Evolutionary conservation across 1,140 invertebrate species (phyloP).

Genomic region (Ips typographus): DNA sequence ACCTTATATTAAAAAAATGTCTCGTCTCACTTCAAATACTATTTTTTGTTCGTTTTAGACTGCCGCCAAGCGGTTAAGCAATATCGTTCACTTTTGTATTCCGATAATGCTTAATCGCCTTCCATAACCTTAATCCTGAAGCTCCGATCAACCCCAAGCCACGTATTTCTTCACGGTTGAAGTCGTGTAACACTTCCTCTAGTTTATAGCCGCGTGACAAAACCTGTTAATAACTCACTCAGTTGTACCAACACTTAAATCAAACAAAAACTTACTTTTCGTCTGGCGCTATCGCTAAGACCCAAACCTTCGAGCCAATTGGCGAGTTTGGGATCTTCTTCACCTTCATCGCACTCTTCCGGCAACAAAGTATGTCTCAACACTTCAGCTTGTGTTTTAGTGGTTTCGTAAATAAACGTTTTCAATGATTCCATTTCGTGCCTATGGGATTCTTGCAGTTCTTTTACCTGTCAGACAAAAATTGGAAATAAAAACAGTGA

Average conservation of each 20-base stretch:
- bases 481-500: neutral
- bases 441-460: slow-evolving; percentile 37
- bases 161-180: slow-evolving; percentile 75
- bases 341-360: slow-evolving; percentile 45
- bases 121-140: slow-evolving; percentile 58
- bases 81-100: neutral
- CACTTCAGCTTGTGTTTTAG: slow-evolving; percentile 35
- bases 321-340: slow-evolving; percentile 56
- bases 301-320: slow-evolving; percentile 62
- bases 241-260: neutral
- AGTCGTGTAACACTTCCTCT: slow-evolving; percentile 72
- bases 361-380: slow-evolving; percentile 39
- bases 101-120: slow-evolving; percentile 56
- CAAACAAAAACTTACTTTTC: slow-evolving; percentile 34
- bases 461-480: slow-evolving; percentile 35
- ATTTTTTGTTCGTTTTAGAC: too few species aligned
- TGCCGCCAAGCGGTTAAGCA: too few species aligned
- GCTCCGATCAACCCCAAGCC: slow-evolving; percentile 68
- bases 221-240: slow-evolving; percentile 51
- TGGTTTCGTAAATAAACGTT: slow-evolving; percentile 38
- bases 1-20: too few species aligned
- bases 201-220: slow-evolving; percentile 75
- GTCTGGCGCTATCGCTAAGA: slow-evolving; percentile 60
- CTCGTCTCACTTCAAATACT: too few species aligned
- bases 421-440: slow-evolving; percentile 39